Evolutionary conservation across 1,140 invertebrate species (phyloP).

Genomic region (Saxidomus purpurata): DNA sequence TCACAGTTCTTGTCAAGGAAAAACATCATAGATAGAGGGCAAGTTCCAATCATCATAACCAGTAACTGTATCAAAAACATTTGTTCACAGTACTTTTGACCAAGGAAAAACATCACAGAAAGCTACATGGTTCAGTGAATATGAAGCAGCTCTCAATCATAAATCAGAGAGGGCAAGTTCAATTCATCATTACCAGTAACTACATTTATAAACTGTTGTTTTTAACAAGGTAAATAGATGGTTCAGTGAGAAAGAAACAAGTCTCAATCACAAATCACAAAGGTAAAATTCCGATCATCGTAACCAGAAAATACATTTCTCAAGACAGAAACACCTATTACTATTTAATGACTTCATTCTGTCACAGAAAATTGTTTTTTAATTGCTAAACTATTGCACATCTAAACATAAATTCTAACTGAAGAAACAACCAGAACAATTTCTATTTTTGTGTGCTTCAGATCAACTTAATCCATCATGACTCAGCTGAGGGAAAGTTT

Average conservation of each 20-base stretch:
- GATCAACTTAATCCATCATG: slow-evolving; percentile 35
- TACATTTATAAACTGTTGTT: not conserved
- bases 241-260: slow-evolving; percentile 17
- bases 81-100: no score
- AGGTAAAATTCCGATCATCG: not conserved
- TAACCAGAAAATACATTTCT: slow-evolving; percentile 4
- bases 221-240: not conserved
- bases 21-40: slow-evolving; percentile 13
- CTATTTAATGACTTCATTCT: no score
- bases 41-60: slow-evolving; percentile 60
- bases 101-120: not conserved
- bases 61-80: no score
- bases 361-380: no score
- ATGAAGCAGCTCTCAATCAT: slow-evolving; percentile 24
- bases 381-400: no score
- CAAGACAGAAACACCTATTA: no score
- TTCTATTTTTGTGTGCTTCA: not conserved
- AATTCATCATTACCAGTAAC: not conserved
- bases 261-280: slow-evolving; percentile 9
- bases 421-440: no score
- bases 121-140: slow-evolving; percentile 24
- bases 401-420: no score
- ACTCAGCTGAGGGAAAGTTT: slow-evolving; percentile 50
- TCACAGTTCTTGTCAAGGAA: no score
- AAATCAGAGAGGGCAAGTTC: slow-evolving; percentile 24